phyloP scores from a whole-genome alignment of 2,113 vertebrate species.

The Bujurquina vittata region DNA sequence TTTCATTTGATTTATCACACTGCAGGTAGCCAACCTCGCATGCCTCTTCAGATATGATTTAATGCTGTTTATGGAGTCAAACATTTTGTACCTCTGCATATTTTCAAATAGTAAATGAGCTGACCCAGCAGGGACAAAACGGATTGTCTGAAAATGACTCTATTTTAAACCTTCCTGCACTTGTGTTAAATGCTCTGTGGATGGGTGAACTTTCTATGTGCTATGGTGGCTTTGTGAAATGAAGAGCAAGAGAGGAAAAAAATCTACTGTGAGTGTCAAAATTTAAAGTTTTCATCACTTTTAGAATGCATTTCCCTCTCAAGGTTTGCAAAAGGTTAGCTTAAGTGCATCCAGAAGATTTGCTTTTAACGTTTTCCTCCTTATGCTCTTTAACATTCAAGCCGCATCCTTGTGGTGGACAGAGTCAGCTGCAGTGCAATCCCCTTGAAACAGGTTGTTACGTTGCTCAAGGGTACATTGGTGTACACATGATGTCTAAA shows the following conservation, averaged over 20 bases:
- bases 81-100: conserved; percentile 14
- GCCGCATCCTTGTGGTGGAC: not conserved
- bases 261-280: not conserved
- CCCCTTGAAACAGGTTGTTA: not conserved
- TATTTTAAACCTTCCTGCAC: not conserved
- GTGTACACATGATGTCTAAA: conserved; percentile 14
- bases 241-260: not conserved
- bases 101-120: conserved; percentile 10
- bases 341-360: not conserved
- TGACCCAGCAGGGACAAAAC: conserved; percentile 11
- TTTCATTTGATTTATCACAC: conserved; percentile 7
- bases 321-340: not conserved
- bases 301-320: not conserved
- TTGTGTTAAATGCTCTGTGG: not conserved
- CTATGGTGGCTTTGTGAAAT: not conserved
- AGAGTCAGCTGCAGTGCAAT: not conserved
- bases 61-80: not conserved
- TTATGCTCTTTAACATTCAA: not conserved
- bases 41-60: conserved; percentile 5
- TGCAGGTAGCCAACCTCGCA: not conserved
- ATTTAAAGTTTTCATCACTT: not conserved
- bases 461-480: conserved; percentile 11
- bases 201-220: not conserved
- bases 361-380: not conserved
- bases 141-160: not conserved